Conservation (phyloP, 35 echinoderm and acorn worm genomes). For the Stichopus chloronotus region DNA sequence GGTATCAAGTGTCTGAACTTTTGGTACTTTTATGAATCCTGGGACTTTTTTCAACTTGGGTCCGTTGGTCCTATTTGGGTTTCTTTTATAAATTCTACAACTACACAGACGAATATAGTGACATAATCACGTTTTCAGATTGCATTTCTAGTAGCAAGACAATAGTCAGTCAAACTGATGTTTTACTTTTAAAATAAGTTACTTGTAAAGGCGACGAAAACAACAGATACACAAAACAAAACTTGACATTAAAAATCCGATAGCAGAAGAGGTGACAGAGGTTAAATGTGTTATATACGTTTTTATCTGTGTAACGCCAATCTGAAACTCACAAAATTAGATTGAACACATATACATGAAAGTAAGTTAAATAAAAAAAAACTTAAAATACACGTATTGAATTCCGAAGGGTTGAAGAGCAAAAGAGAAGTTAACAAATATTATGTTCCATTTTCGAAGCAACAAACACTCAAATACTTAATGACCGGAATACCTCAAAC, state of each 20-base stretch:
- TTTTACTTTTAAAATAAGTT: not conserved
- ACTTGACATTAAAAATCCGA: conserved; percentile 22
- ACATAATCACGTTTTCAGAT: not conserved
- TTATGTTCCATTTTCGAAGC: no score
- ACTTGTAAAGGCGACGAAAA: not conserved
- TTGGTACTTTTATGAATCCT: conserved; percentile 5
- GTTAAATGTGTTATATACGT: not conserved
- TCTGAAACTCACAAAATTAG: conserved; percentile 8
- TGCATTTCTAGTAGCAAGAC: not conserved
- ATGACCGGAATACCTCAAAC: no score
- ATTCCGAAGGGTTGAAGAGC: no score
- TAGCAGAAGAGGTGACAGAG: not conserved
- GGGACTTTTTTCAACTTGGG: conserved; percentile 1
- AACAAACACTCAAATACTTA: no score
- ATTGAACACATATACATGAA: not conserved
- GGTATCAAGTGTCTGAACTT: conserved; percentile 2
- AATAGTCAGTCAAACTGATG: not conserved
- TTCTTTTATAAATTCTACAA: not conserved
- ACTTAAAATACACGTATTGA: no score
- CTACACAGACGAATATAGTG: not conserved
- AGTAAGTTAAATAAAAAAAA: no score
- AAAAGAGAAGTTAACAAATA: no score
- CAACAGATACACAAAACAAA: not conserved
- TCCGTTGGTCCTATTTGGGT: not conserved
- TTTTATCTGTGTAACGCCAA: not conserved